Evolutionary conservation across 1,140 invertebrate genomes (phyloP).

Genomic region (Achroia grisella): DNA sequence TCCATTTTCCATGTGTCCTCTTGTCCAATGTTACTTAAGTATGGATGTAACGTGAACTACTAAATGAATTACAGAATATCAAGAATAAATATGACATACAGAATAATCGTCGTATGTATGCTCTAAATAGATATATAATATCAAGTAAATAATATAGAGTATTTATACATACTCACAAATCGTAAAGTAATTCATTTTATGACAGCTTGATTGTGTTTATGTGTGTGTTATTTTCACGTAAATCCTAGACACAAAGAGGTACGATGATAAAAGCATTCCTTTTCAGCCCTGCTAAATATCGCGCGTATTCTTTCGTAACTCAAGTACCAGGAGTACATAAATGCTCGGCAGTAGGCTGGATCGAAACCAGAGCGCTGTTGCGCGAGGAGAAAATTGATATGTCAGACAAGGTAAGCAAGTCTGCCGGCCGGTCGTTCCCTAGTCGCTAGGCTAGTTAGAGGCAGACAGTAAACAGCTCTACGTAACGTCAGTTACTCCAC

Average conservation of each 20-base stretch:
- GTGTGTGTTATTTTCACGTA: too few relatives aligned
- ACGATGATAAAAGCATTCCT: slow-evolving; percentile 6
- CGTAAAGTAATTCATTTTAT: too few relatives aligned
- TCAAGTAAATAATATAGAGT: not conserved
- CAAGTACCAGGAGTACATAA: slow-evolving; percentile 60
- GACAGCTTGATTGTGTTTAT: too few relatives aligned
- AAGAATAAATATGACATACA: slow-evolving; percentile 9
- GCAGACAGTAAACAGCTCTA: too few relatives aligned
- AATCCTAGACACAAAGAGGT: too few relatives aligned
- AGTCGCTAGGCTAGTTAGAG: not conserved
- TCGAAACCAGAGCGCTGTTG: slow-evolving; percentile 23
- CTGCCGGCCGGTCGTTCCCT: slow-evolving; percentile 22
- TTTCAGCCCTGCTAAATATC: slow-evolving; percentile 32
- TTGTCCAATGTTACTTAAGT: slow-evolving; percentile 7
- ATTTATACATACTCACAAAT: not conserved
- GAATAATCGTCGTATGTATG: too few relatives aligned
- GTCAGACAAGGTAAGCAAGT: slow-evolving; percentile 59
- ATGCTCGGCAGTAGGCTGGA: slow-evolving; percentile 17
- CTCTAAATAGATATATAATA: slow-evolving; percentile 8
- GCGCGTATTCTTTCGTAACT: slow-evolving; percentile 66
- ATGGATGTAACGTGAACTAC: slow-evolving; percentile 10
- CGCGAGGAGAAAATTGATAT: slow-evolving; percentile 50
- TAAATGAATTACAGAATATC: slow-evolving; percentile 7
- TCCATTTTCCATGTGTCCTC: slow-evolving; percentile 19
- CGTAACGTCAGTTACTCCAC: slow-evolving; percentile 22